Evolutionary conservation across 2,888 invertebrate genomes (phyloP).

Genomic region (Fabriciana adippe): DNA sequence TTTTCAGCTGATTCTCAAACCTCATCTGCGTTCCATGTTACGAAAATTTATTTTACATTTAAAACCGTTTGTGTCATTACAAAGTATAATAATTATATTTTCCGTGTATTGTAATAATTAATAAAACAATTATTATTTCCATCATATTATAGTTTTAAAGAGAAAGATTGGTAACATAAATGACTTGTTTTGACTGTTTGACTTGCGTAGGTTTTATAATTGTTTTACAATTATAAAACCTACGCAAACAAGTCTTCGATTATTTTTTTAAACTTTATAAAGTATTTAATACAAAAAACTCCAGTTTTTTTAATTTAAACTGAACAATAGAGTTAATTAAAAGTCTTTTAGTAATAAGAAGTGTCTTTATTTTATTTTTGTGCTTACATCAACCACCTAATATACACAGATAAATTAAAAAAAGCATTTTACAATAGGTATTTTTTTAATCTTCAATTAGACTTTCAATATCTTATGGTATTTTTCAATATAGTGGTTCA

Average conservation of each 20-base stretch:
- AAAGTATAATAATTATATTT: too few relatives aligned
- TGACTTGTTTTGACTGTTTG: too few relatives aligned
- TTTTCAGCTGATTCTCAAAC: constrained; percentile 41
- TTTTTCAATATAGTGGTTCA: background rate
- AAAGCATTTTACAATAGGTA: background rate
- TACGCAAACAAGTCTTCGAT: too few relatives aligned
- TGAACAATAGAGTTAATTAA: too few relatives aligned
- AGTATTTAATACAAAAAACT: too few relatives aligned
- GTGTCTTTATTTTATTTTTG: constrained; percentile 18
- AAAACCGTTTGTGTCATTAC: too few relatives aligned
- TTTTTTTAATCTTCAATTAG: background rate
- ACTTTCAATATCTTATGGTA: background rate
- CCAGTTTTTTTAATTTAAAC: too few relatives aligned
- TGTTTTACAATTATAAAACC: too few relatives aligned
- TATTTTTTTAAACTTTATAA: too few relatives aligned
- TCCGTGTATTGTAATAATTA: background rate
- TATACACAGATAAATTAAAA: constrained; percentile 14
- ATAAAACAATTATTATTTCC: background rate
- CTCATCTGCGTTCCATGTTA: background rate
- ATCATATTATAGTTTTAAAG: background rate
- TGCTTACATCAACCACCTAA: constrained; percentile 13
- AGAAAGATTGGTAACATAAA: background rate
- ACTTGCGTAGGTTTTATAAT: too few relatives aligned
- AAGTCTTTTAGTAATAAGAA: background rate
- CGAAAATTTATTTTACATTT: too few relatives aligned